Conservation (phyloP, 2,113 vertebrate genomes). For the Calyptommatus sinebrachiatus region DNA sequence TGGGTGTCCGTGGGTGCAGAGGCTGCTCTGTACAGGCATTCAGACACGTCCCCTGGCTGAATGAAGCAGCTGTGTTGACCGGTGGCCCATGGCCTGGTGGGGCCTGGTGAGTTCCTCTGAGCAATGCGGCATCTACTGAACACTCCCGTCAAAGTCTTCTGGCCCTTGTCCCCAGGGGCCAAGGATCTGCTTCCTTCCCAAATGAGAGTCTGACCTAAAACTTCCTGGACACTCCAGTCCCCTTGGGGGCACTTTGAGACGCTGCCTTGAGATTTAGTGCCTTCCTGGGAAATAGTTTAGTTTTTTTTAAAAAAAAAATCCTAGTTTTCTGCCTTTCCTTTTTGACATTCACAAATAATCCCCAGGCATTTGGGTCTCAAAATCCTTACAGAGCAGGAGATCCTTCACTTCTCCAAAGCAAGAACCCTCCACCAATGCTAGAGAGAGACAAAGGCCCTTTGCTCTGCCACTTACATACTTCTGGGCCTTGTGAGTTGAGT, state of each 20-base stretch:
- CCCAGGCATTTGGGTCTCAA: not conserved
- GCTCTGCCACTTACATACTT: fast-evolving
- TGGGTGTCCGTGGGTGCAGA: too few relatives aligned
- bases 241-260: not conserved
- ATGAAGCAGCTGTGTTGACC: not conserved
- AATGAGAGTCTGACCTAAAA: not conserved
- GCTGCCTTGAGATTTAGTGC: not conserved
- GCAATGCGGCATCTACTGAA: too few relatives aligned
- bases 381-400: not conserved
- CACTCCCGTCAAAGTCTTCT: not conserved
- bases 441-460: not conserved
- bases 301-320: not conserved
- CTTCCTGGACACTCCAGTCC: not conserved
- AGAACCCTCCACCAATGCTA: not conserved
- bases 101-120: too few relatives aligned
- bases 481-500: too few relatives aligned
- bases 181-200: too few relatives aligned
- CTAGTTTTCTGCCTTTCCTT: not conserved
- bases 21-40: not conserved
- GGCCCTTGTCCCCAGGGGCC: too few relatives aligned
- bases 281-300: not conserved
- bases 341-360: too few relatives aligned
- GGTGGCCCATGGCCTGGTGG: fast-evolving
- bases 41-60: too few relatives aligned
- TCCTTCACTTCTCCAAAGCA: not conserved